Conservation (phyloP, 2,888 invertebrate genomes). For the Cephalotes varians region DNA sequence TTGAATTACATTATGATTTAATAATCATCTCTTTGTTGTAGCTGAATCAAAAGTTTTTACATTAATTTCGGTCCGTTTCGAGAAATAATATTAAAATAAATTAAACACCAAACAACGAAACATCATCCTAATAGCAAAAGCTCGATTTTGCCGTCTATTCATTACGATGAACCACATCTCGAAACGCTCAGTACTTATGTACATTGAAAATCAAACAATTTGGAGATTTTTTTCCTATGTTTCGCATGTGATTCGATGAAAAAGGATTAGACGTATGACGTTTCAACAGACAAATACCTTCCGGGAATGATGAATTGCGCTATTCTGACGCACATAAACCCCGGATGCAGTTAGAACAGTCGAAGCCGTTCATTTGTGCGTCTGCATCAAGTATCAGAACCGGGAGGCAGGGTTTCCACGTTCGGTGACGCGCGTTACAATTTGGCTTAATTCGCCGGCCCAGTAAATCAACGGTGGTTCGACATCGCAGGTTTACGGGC, state of each 20-base stretch:
- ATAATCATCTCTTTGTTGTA: neutral
- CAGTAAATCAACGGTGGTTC: constrained; percentile 48
- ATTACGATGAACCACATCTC: neutral
- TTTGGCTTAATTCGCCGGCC: constrained; percentile 49
- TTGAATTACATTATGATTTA: constrained; percentile 19
- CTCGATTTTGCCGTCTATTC: neutral
- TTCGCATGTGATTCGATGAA: constrained; percentile 6
- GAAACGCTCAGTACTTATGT: neutral
- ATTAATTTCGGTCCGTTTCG: neutral
- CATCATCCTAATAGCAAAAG: neutral
- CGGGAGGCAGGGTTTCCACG: constrained; percentile 22
- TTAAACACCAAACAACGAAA: neutral
- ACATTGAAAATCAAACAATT: neutral
- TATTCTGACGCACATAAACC: constrained; percentile 20
- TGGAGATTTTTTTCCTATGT: neutral
- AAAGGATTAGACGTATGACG: neutral
- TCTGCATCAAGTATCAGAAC: constrained; percentile 40
- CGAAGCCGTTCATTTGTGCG: constrained; percentile 44
- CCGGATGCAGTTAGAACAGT: constrained; percentile 17
- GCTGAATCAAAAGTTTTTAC: neutral
- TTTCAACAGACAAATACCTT: constrained; percentile 16
- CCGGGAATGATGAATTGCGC: constrained; percentile 15
- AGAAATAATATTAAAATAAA: neutral
- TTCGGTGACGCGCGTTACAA: constrained; percentile 50
- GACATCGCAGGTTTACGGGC: constrained; percentile 51